These are phyloP conservation scores for Saimiri boliviensis DNA, from an alignment of 2,113 vertebrate species.

Conservation along the genomic window DNA sequence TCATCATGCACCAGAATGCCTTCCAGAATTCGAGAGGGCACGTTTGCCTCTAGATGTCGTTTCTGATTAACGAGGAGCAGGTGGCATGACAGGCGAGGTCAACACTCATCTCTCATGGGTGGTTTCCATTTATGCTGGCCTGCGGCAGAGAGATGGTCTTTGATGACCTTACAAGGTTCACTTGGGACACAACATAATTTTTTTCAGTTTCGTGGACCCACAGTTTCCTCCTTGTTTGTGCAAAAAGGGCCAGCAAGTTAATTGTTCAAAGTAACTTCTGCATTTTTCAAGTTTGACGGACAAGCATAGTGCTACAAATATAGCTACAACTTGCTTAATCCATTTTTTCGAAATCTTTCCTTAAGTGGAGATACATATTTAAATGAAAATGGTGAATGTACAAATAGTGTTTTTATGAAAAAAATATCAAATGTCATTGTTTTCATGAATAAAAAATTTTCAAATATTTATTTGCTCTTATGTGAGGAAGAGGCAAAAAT, in stretches of 20 bases:
- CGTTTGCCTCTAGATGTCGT: background rate
- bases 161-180: background rate
- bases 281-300: background rate
- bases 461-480: background rate
- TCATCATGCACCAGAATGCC: background rate
- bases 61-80: conserved; percentile 37
- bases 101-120: background rate
- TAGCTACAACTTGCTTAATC: background rate
- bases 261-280: background rate
- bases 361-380: background rate
- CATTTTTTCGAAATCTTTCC: background rate
- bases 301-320: background rate
- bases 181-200: background rate
- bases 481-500: background rate
- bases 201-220: background rate
- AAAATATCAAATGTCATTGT: background rate
- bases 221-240: background rate
- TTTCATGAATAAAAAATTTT: background rate
- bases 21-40: background rate
- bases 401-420: background rate
- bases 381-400: background rate
- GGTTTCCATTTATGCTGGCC: background rate
- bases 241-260: background rate
- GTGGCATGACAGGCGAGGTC: background rate
- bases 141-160: background rate